These are phyloP conservation scores for Erinaceus europaeus DNA, from an alignment of 2,113 vertebrate species.

Conservation along the genomic window DNA sequence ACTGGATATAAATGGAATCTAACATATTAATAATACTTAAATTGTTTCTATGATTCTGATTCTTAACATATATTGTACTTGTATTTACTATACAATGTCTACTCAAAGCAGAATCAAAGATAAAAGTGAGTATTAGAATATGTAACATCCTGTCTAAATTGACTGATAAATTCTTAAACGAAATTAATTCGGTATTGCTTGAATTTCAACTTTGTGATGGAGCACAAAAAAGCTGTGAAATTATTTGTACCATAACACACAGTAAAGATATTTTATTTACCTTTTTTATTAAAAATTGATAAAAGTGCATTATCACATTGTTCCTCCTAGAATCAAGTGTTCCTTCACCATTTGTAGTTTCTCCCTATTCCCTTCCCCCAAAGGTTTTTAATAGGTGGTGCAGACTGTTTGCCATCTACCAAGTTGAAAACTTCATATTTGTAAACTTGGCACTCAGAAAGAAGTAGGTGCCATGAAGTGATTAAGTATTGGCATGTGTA, in stretches of 20 bases:
- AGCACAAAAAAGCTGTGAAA: constrained; percentile 25
- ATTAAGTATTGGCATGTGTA: constrained; percentile 56
- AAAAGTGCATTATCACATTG: constrained; percentile 66
- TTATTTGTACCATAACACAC: constrained; percentile 55
- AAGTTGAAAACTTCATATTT: constrained; percentile 65
- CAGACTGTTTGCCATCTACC: constrained; percentile 60
- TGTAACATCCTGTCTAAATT: neutral
- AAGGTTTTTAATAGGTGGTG: constrained; percentile 52
- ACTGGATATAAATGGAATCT: neutral
- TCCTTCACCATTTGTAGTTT: constrained; percentile 71
- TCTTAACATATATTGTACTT: neutral
- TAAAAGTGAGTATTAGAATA: constrained; percentile 15
- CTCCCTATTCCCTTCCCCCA: constrained; percentile 23
- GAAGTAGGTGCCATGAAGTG: constrained; percentile 67
- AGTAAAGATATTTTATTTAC: constrained; percentile 36
- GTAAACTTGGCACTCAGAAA: constrained; percentile 74
- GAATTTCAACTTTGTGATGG: constrained; percentile 32
- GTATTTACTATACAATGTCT: neutral
- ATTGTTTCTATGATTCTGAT: neutral
- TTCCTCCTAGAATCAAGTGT: constrained; percentile 61
- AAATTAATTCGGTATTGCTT: constrained; percentile 36
- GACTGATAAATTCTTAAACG: neutral
- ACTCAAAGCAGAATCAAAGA: neutral
- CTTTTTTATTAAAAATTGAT: constrained; percentile 63
- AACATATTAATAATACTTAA: neutral